A percentile compares a stretch with the other conserved stretches of the same genome.
phyloP scores from a whole-genome alignment of 2,797 vertebrate species.

The Odontamblyopus rebecca region DNA sequence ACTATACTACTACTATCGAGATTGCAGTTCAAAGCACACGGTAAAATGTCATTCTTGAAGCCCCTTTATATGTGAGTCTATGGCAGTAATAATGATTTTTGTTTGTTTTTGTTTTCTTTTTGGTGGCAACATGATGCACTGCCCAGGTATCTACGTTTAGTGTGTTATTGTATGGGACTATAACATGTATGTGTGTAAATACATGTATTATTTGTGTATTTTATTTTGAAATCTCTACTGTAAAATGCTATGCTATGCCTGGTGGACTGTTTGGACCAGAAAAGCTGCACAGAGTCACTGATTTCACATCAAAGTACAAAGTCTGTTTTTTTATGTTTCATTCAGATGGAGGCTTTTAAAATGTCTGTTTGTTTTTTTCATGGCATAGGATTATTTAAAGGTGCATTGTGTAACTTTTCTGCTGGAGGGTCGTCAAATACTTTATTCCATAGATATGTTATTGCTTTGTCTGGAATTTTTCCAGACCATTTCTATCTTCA shows the following conservation, averaged over 20 bases:
- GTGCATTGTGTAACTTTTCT: too few species aligned
- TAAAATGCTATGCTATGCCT: conserved; percentile 19
- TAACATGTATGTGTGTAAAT: conserved; percentile 57
- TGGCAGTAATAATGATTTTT: conserved; percentile 18
- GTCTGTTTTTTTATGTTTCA: too few species aligned
- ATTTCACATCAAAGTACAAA: not conserved
- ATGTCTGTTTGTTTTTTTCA: too few species aligned
- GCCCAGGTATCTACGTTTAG: conserved; percentile 37
- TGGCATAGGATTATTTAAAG: too few species aligned
- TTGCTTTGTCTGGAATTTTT: too few species aligned
- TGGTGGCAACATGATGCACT: conserved; percentile 29
- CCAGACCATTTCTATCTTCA: too few species aligned
- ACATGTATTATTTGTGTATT: conserved; percentile 45
- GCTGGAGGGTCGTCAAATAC: too few species aligned
- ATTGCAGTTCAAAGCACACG: conserved; percentile 16
- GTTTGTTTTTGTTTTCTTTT: not conserved
- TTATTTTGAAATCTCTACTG: conserved; percentile 27
- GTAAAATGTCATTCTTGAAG: not conserved
- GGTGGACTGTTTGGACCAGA: not conserved
- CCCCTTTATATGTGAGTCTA: conserved; percentile 30
- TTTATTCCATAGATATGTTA: too few species aligned
- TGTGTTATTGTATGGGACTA: conserved; percentile 41
- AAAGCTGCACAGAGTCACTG: not conserved
- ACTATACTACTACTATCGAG: not conserved
- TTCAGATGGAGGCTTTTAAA: too few species aligned